Base-by-base conservation (phyloP, 2,797 vertebrate species). In the Anguilla obscura region DNA sequence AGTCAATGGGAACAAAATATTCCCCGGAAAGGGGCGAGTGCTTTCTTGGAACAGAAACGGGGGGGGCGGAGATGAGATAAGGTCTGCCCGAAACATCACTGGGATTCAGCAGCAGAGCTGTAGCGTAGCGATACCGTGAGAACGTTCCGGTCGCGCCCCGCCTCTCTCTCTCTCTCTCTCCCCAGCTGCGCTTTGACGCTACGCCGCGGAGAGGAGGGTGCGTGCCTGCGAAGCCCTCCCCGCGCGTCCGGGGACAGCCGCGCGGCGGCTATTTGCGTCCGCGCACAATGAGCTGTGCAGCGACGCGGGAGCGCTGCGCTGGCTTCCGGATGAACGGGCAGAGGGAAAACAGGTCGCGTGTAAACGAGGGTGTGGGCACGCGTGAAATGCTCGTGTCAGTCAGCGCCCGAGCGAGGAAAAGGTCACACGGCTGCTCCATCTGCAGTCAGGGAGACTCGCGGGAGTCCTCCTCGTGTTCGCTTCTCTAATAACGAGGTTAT, bases 281-380 rank as follows among this genome's bases (percentile, higher is more conserved):
- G 21, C 50, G 21, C 79, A n/a, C 79, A 50, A 45, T 82, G 40
- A 82, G 79, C 79, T 50, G 79, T 50, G 79, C 79, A 82, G 79
- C 40, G 9, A n/a, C 40, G 40, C 21, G 40, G 21, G 79, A 48
- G 79, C 7, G 24, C 21, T 24, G 76, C 27, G 71, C 9, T 18
- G 18, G 7, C 79, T 82, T 50, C 40, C 79, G 45, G 40, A 27
- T 82, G 79, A 82, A n/a, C 45, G 79, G 79, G 40, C 45, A 7
- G 79, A 79, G 74, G 79, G 8, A 82, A 82, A 82, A 82, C 79
- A 82, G 79, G 79, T 82, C 79, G 79, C 10, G 79, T 82, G 79
- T 82, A 50, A 82, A 82, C 6, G 40, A 1, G 40, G 40, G 2
- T 6, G 18, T 16, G 79, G 79, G 18, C 45, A 50, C 21, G 21